Evolutionary conservation across 1,140 invertebrate species (phyloP).

Genomic region (Microplitis demolitor): DNA sequence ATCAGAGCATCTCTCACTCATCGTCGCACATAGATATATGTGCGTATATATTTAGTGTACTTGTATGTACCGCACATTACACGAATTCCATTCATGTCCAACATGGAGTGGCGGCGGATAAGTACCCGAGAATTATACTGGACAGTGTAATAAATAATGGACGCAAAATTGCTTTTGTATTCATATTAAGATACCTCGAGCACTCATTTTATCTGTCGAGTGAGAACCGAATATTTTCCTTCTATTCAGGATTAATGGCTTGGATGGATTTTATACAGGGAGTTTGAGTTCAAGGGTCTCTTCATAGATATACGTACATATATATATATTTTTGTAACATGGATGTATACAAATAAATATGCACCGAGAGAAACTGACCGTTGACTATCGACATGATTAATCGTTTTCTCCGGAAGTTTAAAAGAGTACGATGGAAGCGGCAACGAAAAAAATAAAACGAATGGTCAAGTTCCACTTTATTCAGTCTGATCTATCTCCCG

Average conservation of each 20-base stretch:
- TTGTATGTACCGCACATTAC: background rate
- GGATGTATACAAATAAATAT: slow-evolving; percentile 33
- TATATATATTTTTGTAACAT: slow-evolving; percentile 20
- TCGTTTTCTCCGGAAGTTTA: slow-evolving; percentile 54
- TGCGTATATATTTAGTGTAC: background rate
- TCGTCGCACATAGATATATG: slow-evolving; percentile 11
- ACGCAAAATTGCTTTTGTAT: slow-evolving; percentile 57
- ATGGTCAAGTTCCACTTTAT: slow-evolving; percentile 4
- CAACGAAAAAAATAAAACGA: background rate
- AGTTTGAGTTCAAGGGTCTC: slow-evolving; percentile 21
- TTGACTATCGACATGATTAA: slow-evolving; percentile 53
- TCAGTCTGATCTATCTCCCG: background rate
- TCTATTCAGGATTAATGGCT: slow-evolving; percentile 63
- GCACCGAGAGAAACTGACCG: slow-evolving; percentile 51
- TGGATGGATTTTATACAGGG: slow-evolving; percentile 60
- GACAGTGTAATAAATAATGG: slow-evolving; percentile 55
- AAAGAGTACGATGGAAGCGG: slow-evolving; percentile 43
- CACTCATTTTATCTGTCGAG: slow-evolving; percentile 48
- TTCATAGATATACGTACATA: background rate
- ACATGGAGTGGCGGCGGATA: slow-evolving; percentile 1
- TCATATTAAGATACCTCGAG: slow-evolving; percentile 54
- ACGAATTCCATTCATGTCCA: background rate
- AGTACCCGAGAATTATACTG: background rate
- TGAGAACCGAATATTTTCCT: slow-evolving; percentile 56
- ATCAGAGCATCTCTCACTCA: slow-evolving; percentile 18